Conservation (phyloP, 2,888 invertebrate genomes). For the Napeogenes sylphis region DNA sequence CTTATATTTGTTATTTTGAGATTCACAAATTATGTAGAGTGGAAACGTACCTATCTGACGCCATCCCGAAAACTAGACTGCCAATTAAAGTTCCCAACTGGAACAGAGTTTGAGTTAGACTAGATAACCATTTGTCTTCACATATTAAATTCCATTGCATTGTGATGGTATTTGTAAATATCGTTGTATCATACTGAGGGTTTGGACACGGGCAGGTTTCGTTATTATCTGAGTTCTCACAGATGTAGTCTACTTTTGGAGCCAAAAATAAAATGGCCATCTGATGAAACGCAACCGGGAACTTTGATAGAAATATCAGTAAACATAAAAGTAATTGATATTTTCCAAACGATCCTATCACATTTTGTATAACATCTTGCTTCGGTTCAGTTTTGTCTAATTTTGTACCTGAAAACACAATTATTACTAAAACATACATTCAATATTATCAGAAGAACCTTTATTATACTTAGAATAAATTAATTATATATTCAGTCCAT, state of each 20-base stretch:
- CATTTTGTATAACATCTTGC: slow-evolving; percentile 57
- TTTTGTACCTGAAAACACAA: slow-evolving; percentile 36
- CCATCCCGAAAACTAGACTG: slow-evolving; percentile 84
- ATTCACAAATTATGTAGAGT: neutral
- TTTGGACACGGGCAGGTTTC: slow-evolving; percentile 76
- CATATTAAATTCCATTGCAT: slow-evolving; percentile 88
- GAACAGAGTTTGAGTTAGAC: slow-evolving; percentile 84
- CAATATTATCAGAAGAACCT: neutral
- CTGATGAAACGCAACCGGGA: slow-evolving; percentile 72
- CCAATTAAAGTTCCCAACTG: slow-evolving; percentile 87
- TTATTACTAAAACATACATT: neutral
- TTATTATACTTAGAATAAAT: neutral
- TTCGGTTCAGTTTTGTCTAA: slow-evolving; percentile 34
- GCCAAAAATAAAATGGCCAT: slow-evolving; percentile 73
- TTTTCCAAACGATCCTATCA: slow-evolving; percentile 71
- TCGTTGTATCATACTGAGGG: slow-evolving; percentile 79
- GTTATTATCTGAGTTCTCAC: slow-evolving; percentile 39
- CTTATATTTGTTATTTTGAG: too few species aligned
- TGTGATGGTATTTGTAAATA: slow-evolving; percentile 83
- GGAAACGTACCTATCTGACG: slow-evolving; percentile 82
- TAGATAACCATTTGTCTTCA: slow-evolving; percentile 78
- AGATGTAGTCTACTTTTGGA: slow-evolving; percentile 58
- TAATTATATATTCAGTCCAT: too few species aligned
- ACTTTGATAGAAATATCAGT: slow-evolving; percentile 61
- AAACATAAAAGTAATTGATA: slow-evolving; percentile 68